Evolutionary conservation across 1,140 invertebrate genomes (phyloP).

Genomic region (Dendroctonus valens): DNA sequence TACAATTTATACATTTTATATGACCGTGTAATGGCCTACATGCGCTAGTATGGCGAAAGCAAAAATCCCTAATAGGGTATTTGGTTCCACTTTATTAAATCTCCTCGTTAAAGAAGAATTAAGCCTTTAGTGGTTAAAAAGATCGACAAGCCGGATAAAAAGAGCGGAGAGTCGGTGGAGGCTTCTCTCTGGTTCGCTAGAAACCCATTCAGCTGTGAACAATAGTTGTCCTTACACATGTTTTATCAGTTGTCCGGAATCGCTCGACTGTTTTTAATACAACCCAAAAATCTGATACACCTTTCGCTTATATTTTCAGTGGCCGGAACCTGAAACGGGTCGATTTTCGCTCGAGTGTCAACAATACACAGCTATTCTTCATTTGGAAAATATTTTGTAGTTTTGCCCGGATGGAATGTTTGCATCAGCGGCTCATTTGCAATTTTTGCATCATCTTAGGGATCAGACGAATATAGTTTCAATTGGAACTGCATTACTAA

Average conservation of each 20-base stretch:
- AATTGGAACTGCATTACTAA: no score
- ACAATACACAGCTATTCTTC: no score
- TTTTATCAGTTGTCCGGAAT: conserved; percentile 27
- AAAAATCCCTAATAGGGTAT: conserved; percentile 19
- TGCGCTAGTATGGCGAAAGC: conserved; percentile 1
- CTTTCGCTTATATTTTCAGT: conserved; percentile 15
- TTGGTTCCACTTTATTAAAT: conserved; percentile 30
- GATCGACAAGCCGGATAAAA: conserved; percentile 20
- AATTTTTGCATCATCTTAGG: no score
- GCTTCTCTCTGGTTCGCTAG: conserved; percentile 9
- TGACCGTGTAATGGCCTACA: no score
- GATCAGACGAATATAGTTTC: no score
- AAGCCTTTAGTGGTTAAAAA: conserved; percentile 22
- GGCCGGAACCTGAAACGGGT: conserved; percentile 9
- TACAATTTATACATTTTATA: no score
- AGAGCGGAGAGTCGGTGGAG: conserved; percentile 4
- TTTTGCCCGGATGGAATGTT: no score
- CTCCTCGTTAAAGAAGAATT: conserved; percentile 31
- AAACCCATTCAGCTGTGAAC: conserved; percentile 30
- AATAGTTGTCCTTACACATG: conserved; percentile 27
- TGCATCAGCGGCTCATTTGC: no score
- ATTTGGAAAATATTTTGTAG: no score
- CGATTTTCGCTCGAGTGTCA: conserved; percentile 1
- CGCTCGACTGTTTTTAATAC: conserved; percentile 21
- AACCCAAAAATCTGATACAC: conserved; percentile 25